Conservation (phyloP, 2,797 vertebrate species). For the Catostomus latipinnis region DNA sequence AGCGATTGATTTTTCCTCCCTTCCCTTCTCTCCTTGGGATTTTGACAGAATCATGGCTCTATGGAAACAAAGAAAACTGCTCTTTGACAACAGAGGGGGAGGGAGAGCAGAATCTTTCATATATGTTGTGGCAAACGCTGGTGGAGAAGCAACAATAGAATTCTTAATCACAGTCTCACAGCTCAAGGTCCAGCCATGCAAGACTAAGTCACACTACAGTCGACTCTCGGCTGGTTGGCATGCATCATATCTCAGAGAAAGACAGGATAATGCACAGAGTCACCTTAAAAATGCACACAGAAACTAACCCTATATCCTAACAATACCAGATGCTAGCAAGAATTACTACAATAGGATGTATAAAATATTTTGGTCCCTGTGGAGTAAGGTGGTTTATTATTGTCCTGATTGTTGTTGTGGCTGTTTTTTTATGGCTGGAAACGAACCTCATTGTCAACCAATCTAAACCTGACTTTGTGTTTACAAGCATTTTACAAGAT, state of each 20-base stretch:
- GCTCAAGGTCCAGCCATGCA: constrained; percentile 38
- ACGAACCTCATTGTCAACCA: background rate
- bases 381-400: background rate
- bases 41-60: constrained; percentile 98
- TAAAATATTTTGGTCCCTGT: background rate
- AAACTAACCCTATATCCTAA: background rate
- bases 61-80: constrained; percentile 86
- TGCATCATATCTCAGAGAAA: background rate
- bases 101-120: constrained; percentile 73
- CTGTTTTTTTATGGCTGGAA: background rate
- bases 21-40: constrained; percentile 78
- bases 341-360: too few relatives aligned
- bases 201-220: constrained; percentile 28
- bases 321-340: background rate
- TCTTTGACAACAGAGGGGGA: constrained; percentile 74
- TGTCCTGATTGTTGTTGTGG: too few relatives aligned
- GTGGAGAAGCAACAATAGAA: constrained; percentile 77
- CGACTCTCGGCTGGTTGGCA: background rate
- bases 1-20: constrained; percentile 93
- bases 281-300: background rate
- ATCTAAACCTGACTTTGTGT: background rate
- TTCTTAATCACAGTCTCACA: constrained; percentile 67
- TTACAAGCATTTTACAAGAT: background rate
- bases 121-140: constrained; percentile 71
- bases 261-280: background rate